These are phyloP conservation scores for Mesorhabditis sp. DNA, from an alignment of 2,888 invertebrate genomes.

Conservation along the genomic window DNA sequence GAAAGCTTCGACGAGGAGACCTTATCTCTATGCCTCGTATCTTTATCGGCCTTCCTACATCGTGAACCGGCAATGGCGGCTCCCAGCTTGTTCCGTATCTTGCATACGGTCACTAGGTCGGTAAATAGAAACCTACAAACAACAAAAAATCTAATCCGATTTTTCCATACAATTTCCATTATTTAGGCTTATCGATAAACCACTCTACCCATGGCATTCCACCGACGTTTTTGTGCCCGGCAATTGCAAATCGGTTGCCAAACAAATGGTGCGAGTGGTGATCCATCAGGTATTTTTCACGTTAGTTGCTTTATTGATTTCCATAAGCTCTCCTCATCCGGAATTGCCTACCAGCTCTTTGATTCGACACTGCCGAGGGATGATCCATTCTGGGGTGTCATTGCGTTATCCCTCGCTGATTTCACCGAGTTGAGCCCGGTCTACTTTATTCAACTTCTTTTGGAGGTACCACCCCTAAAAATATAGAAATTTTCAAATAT, in stretches of 20 bases:
- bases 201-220: constrained; percentile 56
- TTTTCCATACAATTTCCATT: constrained; percentile 1
- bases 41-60: constrained; percentile 89
- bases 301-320: too few relatives aligned
- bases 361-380: constrained; percentile 41
- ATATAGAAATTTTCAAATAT: constrained; percentile 25
- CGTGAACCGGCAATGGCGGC: constrained; percentile 89
- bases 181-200: constrained; percentile 47
- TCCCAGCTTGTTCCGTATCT: constrained; percentile 82
- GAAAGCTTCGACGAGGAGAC: constrained; percentile 96
- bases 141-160: neutral
- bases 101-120: constrained; percentile 83
- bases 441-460: constrained; percentile 82
- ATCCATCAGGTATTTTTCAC: constrained; percentile 67
- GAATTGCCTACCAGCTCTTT: constrained; percentile 84
- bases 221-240: constrained; percentile 77
- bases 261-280: constrained; percentile 92
- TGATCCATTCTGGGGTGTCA: constrained; percentile 78
- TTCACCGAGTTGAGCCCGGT: constrained; percentile 92
- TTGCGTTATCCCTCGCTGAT: constrained; percentile 86
- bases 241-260: constrained; percentile 87
- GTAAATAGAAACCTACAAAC: neutral
- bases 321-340: constrained; percentile 81
- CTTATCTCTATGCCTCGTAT: constrained; percentile 76
- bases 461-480: constrained; percentile 67